These are phyloP conservation scores for Hydrolagus colliei DNA, from an alignment of 2,797 vertebrate species.

Conservation along the genomic window DNA sequence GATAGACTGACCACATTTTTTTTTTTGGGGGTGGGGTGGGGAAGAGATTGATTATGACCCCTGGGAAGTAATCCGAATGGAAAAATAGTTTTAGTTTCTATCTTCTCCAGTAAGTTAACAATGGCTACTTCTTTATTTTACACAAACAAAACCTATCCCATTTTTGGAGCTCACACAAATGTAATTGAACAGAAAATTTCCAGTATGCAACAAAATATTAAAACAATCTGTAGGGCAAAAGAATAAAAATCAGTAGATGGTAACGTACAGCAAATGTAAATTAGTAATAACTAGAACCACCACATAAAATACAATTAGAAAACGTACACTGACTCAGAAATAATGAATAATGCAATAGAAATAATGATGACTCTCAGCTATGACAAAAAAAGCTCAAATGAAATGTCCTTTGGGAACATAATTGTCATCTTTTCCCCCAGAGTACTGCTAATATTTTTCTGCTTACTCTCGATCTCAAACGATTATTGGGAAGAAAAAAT, in stretches of 20 bases:
- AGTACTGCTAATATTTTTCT: background rate
- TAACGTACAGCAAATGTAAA: background rate
- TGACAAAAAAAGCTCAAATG: slow-evolving; percentile 19
- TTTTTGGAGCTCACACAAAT: no score
- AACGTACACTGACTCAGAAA: background rate
- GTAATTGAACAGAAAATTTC: no score
- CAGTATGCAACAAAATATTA: background rate
- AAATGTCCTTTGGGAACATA: slow-evolving; percentile 7
- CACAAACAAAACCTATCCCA: no score
- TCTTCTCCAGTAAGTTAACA: no score
- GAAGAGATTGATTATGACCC: no score
- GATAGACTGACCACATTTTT: no score
- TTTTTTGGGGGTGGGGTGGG: no score
- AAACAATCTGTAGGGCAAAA: background rate
- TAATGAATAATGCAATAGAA: background rate
- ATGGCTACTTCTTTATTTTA: no score
- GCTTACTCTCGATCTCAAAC: background rate
- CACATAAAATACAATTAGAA: background rate
- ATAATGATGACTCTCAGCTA: background rate
- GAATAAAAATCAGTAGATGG: background rate
- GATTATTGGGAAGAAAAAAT: background rate
- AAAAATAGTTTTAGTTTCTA: no score
- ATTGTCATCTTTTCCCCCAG: slow-evolving; percentile 16
- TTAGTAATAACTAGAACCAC: slow-evolving; percentile 20
- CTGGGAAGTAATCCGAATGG: no score